Evolutionary conservation across 2,113 vertebrate genomes (phyloP), one percentile per base, ranked within the genome.

Genomic region (Chionomys nivalis): DNA sequence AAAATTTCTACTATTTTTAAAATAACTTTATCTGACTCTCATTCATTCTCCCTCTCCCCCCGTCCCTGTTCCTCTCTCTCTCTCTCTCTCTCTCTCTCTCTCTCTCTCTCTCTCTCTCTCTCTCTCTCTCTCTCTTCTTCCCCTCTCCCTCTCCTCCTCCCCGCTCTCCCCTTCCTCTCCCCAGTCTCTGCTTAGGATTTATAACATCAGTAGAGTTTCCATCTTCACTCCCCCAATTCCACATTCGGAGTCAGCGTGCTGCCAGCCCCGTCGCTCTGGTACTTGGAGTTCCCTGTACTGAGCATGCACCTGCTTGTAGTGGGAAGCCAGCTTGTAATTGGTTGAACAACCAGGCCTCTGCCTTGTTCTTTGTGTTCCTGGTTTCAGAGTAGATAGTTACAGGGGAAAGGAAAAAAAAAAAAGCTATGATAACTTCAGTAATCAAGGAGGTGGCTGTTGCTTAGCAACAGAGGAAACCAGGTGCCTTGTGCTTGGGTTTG

Each of bases 371-470:
- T 42, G 28, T n/a, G 61, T 65, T 75, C 94, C 52, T 73, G 70
- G 52, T 87, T 92, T 87, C 82, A 90, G 75, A 95, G 86, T 82
- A 94, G 81, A 91, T 33, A 90, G 72, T 55, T 94, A 83, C 61
- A n/a, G 94, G 14, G 3, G 16, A 13, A 47, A 33, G n/a, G 13
- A 36, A 36, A 8, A 9, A 28, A 55, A 75, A 49, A 93, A 96
- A 89, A 9, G 17, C 70, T 75, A 79, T 78, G 77, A 87, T 90
- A 97, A 93, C 87, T 89, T 49, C 2, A 9, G 82, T 94, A 92
- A 97, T 96, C 95, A 97, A 94, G 94, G 85, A 97, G 86, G 91
- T 95, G 81, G 92, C 52, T 9, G 94, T 97, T 97, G 93, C 97
- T 95, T 97, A 93, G 96, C 96, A 97, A 96, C 73, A 2, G 82